Conservation (phyloP, 2,113 vertebrate genomes). For the Rana temporaria region DNA sequence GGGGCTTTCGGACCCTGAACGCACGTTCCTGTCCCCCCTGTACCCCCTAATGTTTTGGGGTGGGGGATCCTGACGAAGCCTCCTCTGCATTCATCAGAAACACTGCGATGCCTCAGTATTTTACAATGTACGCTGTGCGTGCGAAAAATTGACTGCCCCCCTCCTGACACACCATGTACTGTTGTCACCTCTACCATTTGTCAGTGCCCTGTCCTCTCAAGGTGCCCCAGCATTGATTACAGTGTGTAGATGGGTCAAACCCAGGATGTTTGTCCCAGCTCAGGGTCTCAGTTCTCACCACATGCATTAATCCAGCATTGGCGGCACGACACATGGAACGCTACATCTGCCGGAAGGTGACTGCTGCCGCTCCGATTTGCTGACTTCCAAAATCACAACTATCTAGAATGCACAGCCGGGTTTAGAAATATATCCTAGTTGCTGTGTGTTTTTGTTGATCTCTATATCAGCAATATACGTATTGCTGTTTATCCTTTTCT, state of each 20-base stretch:
- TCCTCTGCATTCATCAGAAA: constrained; percentile 53
- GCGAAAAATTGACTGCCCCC: constrained; percentile 53
- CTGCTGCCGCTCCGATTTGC: neutral
- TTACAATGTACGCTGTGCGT: constrained; percentile 58
- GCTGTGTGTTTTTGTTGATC: constrained; percentile 10
- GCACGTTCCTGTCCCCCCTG: neutral
- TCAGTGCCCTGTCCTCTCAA: constrained; percentile 41
- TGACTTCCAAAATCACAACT: neutral
- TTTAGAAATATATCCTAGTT: neutral
- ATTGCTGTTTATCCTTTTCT: constrained; percentile 15
- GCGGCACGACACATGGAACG: neutral
- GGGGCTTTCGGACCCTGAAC: constrained; percentile 29
- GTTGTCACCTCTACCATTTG: constrained; percentile 19
- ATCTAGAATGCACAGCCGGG: neutral
- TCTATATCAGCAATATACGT: constrained; percentile 12
- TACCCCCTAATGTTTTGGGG: constrained; percentile 42
- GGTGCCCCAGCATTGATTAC: constrained; percentile 12
- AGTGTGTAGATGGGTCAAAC: constrained; percentile 1
- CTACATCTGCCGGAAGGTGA: neutral
- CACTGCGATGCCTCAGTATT: constrained; percentile 56
- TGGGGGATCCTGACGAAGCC: constrained; percentile 45
- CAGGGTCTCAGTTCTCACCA: constrained; percentile 27
- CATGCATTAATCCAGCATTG: constrained; percentile 6
- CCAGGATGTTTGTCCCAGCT: neutral
- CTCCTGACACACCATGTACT: constrained; percentile 23